phyloP scores from a whole-genome alignment of 1,140 invertebrate species.

The Drosophila eugracilis region DNA sequence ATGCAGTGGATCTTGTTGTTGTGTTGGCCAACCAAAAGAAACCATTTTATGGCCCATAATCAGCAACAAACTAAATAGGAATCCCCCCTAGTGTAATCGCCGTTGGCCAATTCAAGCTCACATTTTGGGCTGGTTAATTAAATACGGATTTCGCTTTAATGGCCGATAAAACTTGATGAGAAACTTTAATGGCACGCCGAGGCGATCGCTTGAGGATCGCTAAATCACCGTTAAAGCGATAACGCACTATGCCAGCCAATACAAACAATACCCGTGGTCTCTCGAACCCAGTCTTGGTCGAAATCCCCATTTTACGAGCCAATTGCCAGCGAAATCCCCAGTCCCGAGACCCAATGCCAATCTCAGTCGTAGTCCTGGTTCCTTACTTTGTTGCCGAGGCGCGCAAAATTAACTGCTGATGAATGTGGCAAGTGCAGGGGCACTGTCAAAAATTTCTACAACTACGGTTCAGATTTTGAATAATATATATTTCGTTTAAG shows the following conservation, averaged over 20 bases:
- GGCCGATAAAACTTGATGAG: conserved; percentile 84
- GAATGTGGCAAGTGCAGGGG: conserved; percentile 42
- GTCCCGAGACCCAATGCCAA: conserved; percentile 25
- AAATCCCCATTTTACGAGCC: conserved; percentile 75
- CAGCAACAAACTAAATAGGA: conserved; percentile 73
- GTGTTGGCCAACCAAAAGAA: conserved; percentile 7
- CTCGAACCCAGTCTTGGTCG: conserved; percentile 15
- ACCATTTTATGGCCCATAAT: conserved; percentile 53
- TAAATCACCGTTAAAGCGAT: conserved; percentile 81
- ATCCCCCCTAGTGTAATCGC: conserved; percentile 24
- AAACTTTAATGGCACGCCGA: conserved; percentile 68
- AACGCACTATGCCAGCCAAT: conserved; percentile 52
- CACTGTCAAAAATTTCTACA: conserved; percentile 1
- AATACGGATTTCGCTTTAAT: conserved; percentile 83
- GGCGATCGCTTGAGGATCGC: conserved; percentile 44
- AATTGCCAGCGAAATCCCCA: conserved; percentile 73
- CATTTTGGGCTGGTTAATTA: conserved; percentile 83
- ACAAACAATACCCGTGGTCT: conserved; percentile 28
- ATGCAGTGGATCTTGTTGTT: not conserved
- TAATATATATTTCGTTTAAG: too few relatives aligned
- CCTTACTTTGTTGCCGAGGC: conserved; percentile 77
- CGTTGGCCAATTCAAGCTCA: conserved; percentile 82
- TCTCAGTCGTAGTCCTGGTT: conserved; percentile 4
- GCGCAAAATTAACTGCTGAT: conserved; percentile 84
- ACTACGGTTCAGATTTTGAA: not conserved